Evolutionary conservation across 2,113 vertebrate genomes (phyloP), one percentile per base, ranked within the genome.

Genomic region (Hippopotamus amphibius): DNA sequence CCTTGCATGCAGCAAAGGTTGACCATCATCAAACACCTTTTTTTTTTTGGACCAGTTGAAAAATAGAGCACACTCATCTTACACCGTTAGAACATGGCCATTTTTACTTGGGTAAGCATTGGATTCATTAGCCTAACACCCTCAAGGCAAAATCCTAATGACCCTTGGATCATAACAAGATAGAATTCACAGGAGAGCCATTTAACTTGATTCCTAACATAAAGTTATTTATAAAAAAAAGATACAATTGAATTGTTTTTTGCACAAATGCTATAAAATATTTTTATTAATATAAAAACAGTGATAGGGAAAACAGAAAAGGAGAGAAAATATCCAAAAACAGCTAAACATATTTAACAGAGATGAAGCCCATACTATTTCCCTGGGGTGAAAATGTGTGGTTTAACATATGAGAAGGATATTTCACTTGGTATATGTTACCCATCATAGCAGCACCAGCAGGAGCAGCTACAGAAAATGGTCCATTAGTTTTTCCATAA

Each of bases 51-150:
- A 97, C 87, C 93, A 96, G 88, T 96, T 98, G 95, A 96, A 93
- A 97, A 97, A 97, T 88, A 97, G 92, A 87, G 53, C 82, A 80
- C 50, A 68, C 72, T 96, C 79, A 97, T 79, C 46, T 93, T 93
- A 90, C 21, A 94, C 71, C 65, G 50, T 15, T 90, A 92, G 94
- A 97, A 85, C 53, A 90, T 50, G 66, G 84, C 93, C 97, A 96
- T 97, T 96, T 98, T 97, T 97, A 97, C 85, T 72, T 59, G 28
- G 46, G 30, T 95, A 95, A 98, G 80, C 91, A 94, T 68, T 97
- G 83, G 65, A 97, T 59, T 97, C 94, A 97, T 98, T 98, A 98
- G 88, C 89, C 89, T 97, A 98, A 98, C 76, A 98, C 89, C 95
- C 84, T 82, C 8, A 96, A 97, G 96, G 97, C 94, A 98, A 46